Percentiles rank a stretch among this genome's conserved stretches.
Conservation (phyloP, 2,797 vertebrate species). For the Scarus forsteni region DNA sequence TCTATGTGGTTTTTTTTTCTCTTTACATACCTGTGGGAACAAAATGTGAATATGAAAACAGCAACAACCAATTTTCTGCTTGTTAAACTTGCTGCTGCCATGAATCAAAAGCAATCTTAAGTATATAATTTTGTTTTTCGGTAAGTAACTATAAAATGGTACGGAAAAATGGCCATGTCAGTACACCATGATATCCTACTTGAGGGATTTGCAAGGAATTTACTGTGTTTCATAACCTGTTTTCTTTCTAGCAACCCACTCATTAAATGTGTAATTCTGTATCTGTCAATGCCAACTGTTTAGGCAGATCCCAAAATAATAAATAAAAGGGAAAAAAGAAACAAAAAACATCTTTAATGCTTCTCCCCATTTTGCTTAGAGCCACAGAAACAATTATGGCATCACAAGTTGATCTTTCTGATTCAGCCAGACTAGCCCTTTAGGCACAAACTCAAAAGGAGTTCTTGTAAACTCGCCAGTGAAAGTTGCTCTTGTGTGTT, state of each 20-base stretch:
- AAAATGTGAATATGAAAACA: background rate
- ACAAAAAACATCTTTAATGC: conserved; percentile 15
- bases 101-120: conserved; percentile 19
- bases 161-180: conserved; percentile 41
- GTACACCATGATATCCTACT: conserved; percentile 56
- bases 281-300: conserved; percentile 32
- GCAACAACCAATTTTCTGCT: background rate
- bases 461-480: conserved; percentile 17
- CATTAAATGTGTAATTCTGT: conserved; percentile 27
- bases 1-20: background rate
- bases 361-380: conserved; percentile 24
- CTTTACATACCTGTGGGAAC: background rate
- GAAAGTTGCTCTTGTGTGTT: conserved; percentile 21
- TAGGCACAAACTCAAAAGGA: conserved; percentile 28
- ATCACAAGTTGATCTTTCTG: conserved; percentile 10
- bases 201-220: conserved; percentile 50
- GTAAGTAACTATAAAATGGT: conserved; percentile 20
- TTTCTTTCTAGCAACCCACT: conserved; percentile 46
- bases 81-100: background rate
- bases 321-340: conserved; percentile 11
- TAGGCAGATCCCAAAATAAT: background rate
- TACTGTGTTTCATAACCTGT: conserved; percentile 62
- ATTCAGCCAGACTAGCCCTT: conserved; percentile 14
- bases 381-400: conserved; percentile 28
- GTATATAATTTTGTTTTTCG: conserved; percentile 19